Conservation (phyloP, 2,888 invertebrate species). For the Polydrusus cervinus region DNA sequence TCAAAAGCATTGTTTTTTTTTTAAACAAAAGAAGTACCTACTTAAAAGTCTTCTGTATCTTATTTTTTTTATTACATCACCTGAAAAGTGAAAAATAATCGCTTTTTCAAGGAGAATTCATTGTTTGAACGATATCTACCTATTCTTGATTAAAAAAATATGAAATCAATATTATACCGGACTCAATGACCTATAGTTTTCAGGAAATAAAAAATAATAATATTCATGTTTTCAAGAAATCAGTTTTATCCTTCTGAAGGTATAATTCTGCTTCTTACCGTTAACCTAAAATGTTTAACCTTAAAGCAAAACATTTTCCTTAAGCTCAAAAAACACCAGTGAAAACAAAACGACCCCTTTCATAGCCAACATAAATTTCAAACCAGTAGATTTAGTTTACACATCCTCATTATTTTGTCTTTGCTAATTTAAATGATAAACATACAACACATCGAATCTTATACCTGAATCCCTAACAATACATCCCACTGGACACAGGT, state of each 20-base stretch:
- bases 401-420: constrained; percentile 39
- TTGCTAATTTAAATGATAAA: constrained; percentile 47
- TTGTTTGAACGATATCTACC: no score
- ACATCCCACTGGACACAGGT: constrained; percentile 31
- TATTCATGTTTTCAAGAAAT: no score
- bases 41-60: constrained; percentile 59
- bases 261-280: no score
- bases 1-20: constrained; percentile 58
- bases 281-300: no score
- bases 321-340: neutral
- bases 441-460: constrained; percentile 41
- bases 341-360: constrained; percentile 6
- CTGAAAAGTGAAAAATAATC: constrained; percentile 23
- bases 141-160: no score
- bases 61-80: constrained; percentile 25
- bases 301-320: no score
- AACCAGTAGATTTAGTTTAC: no score
- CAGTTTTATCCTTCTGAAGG: no score
- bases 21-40: constrained; percentile 55
- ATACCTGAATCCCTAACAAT: constrained; percentile 39
- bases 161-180: no score
- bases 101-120: constrained; percentile 17
- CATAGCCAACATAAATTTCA: constrained; percentile 8
- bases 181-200: no score
- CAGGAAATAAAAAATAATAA: no score